Evolutionary conservation across 2,797 vertebrate species (phyloP).

Genomic region (Simalia tracyae): DNA sequence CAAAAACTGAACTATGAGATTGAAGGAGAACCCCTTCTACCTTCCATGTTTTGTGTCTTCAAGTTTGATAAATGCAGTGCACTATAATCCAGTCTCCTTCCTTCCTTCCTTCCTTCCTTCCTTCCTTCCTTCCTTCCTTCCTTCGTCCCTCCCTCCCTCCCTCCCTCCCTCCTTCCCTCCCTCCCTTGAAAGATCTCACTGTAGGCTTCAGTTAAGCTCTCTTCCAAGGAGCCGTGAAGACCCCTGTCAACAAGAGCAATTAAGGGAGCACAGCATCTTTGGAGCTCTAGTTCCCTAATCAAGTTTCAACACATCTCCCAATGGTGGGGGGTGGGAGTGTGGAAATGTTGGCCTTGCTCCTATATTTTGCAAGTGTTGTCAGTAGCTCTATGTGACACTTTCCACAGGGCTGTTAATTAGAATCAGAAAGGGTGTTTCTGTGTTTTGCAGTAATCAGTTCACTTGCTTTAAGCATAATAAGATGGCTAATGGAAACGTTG

Average conservation of each 20-base stretch:
- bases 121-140: too few relatives aligned
- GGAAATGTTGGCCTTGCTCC: not conserved
- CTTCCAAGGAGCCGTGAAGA: not conserved
- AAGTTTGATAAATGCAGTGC: too few relatives aligned
- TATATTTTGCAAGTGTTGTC: not conserved
- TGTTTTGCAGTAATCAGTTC: not conserved
- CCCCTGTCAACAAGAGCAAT: not conserved
- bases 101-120: too few relatives aligned
- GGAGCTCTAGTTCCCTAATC: not conserved
- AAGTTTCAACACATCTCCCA: not conserved
- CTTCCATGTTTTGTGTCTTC: too few relatives aligned
- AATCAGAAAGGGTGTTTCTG: not conserved
- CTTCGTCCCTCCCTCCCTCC: too few relatives aligned
- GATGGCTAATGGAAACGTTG: conserved; percentile 52
- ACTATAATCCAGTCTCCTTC: not conserved
- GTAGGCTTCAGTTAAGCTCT: not conserved
- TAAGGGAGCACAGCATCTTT: not conserved
- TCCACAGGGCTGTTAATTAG: conserved; percentile 4
- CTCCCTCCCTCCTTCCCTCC: rapidly evolving
- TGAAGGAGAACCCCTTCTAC: too few relatives aligned
- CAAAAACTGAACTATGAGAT: too few relatives aligned
- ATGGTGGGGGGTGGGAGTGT: too few relatives aligned
- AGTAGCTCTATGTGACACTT: not conserved
- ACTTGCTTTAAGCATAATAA: conserved; percentile 19
- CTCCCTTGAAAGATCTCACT: not conserved